These are phyloP conservation scores for Drosophila arawakana DNA, from an alignment of 1,140 invertebrate genomes.

Conservation along the genomic window DNA sequence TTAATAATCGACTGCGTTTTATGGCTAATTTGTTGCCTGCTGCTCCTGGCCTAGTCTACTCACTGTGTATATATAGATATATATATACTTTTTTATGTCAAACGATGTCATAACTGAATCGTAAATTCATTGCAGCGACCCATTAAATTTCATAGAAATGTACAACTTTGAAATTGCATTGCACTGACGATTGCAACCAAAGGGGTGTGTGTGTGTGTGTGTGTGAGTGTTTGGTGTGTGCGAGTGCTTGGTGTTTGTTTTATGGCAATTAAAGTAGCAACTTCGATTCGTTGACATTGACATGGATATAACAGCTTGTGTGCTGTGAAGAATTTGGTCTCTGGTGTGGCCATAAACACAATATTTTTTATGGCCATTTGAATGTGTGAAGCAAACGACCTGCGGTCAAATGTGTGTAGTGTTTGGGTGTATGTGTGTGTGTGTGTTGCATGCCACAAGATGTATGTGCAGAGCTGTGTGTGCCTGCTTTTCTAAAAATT, in stretches of 20 bases:
- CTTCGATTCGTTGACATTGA: slow-evolving; percentile 61
- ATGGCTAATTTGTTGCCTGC: slow-evolving; percentile 59
- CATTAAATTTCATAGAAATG: slow-evolving; percentile 29
- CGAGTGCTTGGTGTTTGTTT: slow-evolving; percentile 25
- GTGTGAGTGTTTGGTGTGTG: neutral
- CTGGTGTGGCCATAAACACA: slow-evolving; percentile 67
- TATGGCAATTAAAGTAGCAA: slow-evolving; percentile 70
- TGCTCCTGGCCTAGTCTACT: slow-evolving; percentile 1
- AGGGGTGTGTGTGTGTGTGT: slow-evolving; percentile 14
- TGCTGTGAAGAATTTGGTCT: slow-evolving; percentile 25
- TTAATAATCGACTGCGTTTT: slow-evolving; percentile 70
- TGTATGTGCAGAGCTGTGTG: slow-evolving; percentile 14
- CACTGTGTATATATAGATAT: slow-evolving; percentile 1
- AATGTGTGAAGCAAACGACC: slow-evolving; percentile 67
- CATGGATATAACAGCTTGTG: slow-evolving; percentile 48
- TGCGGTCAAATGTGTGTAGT: slow-evolving; percentile 28
- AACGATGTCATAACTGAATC: slow-evolving; percentile 62
- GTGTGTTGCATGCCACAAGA: slow-evolving; percentile 44
- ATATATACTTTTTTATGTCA: slow-evolving; percentile 33
- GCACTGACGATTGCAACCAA: slow-evolving; percentile 32
- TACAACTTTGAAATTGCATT: slow-evolving; percentile 56
- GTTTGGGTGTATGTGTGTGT: slow-evolving; percentile 20
- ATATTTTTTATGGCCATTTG: slow-evolving; percentile 72
- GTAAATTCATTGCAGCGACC: slow-evolving; percentile 57
- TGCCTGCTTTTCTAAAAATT: slow-evolving; percentile 14